Evolutionary conservation across 1,140 invertebrate species (phyloP).

Genomic region (Cyclargus thomasi): DNA sequence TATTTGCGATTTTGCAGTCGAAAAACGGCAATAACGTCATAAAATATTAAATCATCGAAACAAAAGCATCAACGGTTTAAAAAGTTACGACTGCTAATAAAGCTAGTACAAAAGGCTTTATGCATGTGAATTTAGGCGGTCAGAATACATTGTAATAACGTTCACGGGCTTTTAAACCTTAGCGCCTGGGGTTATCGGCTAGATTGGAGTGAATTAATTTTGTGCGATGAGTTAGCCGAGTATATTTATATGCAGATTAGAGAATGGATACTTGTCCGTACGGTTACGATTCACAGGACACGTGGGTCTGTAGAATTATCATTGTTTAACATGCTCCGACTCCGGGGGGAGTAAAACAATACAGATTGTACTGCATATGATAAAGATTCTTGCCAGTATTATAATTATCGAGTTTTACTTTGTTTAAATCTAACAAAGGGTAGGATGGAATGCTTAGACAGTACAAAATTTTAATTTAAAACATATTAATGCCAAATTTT

Average conservation of each 20-base stretch:
- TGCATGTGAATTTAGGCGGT: conserved; percentile 34
- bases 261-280: conserved; percentile 48
- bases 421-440: conserved; percentile 5
- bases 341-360: conserved; percentile 28
- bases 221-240: conserved; percentile 33
- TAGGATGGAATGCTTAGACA: background rate
- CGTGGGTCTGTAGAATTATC: conserved; percentile 49
- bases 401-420: conserved; percentile 14
- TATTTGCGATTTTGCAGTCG: conserved; percentile 59
- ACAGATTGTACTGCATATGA: conserved; percentile 14
- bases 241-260: conserved; percentile 57
- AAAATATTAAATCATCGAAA: conserved; percentile 36
- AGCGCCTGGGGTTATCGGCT: conserved; percentile 25
- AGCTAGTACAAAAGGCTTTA: conserved; percentile 32
- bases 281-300: conserved; percentile 44
- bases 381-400: conserved; percentile 10
- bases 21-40: conserved; percentile 37
- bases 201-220: conserved; percentile 33
- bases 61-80: conserved; percentile 33
- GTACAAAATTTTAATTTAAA: background rate
- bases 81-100: conserved; percentile 36
- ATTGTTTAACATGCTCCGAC: conserved; percentile 44
- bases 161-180: conserved; percentile 26
- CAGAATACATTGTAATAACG: conserved; percentile 26
- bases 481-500: background rate